phyloP scores from a whole-genome alignment of 2,888 invertebrate genomes.

The Pyrrhia umbra region DNA sequence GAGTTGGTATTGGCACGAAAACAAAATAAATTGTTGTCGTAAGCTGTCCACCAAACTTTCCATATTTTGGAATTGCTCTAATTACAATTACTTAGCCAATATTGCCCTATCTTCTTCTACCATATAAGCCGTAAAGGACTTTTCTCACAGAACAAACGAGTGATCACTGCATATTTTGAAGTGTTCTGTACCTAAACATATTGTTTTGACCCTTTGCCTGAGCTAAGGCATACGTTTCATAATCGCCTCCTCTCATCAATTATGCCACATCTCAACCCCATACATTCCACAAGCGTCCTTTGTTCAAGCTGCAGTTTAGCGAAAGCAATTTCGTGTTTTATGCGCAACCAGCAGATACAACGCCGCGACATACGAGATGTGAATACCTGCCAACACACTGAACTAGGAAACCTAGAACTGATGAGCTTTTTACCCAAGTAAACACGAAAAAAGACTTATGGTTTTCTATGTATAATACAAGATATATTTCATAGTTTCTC shows the following conservation, averaged over 20 bases:
- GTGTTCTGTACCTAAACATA: no score
- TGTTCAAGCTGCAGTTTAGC: constrained; percentile 83
- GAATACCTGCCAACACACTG: constrained; percentile 51
- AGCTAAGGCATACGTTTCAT: not conserved
- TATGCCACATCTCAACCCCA: constrained; percentile 59
- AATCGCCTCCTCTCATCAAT: constrained; percentile 43
- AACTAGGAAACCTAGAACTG: constrained; percentile 39
- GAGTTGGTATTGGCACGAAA: no score
- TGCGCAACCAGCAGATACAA: constrained; percentile 74
- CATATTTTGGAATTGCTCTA: no score
- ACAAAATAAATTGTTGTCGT: no score
- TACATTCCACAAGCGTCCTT: constrained; percentile 75
- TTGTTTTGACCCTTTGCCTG: no score
- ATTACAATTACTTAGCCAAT: no score
- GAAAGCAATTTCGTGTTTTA: constrained; percentile 86
- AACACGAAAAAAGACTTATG: not conserved
- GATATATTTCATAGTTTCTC: no score
- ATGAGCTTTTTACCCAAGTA: not conserved
- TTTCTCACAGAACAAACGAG: no score
- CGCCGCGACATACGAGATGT: constrained; percentile 55
- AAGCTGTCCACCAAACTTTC: no score
- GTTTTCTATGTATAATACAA: no score
- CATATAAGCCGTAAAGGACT: no score
- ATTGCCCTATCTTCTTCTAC: no score
- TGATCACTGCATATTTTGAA: not conserved